Conservation (phyloP, 1,140 invertebrate genomes). For the Macrobrachium rosenbergii region DNA sequence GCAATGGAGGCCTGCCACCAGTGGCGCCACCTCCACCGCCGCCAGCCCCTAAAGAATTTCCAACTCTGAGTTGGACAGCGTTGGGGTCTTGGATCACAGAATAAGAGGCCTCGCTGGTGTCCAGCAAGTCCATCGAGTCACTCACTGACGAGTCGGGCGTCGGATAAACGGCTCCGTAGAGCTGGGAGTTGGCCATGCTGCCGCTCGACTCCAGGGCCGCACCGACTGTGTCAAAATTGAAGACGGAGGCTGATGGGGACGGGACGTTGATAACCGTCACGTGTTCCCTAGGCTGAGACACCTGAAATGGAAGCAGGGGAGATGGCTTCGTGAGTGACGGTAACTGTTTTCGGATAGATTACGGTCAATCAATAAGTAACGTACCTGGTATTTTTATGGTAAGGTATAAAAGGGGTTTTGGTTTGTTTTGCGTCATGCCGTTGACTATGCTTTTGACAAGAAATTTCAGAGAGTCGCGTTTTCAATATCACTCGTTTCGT, state of each 20-base stretch:
- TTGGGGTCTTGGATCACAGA: constrained; percentile 26
- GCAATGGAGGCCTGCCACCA: constrained; percentile 32
- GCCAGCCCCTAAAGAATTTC: constrained; percentile 63
- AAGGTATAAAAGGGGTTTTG: too few species aligned
- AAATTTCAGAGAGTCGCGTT: too few species aligned
- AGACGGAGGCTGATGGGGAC: constrained; percentile 37
- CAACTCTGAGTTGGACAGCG: constrained; percentile 43
- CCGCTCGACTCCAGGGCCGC: constrained; percentile 64
- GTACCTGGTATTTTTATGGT: too few species aligned
- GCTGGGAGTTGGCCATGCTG: constrained; percentile 51
- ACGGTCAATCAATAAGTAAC: not conserved
- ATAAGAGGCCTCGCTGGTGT: constrained; percentile 6
- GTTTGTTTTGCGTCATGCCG: too few species aligned
- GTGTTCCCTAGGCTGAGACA: constrained; percentile 43
- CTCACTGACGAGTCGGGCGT: constrained; percentile 29
- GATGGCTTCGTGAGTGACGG: not conserved
- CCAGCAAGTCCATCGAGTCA: constrained; percentile 2
- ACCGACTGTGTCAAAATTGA: constrained; percentile 61
- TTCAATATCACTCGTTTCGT: too few species aligned
- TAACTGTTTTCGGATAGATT: not conserved
- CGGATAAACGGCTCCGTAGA: constrained; percentile 35
- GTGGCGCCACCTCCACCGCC: constrained; percentile 44
- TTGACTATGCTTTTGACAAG: too few species aligned
- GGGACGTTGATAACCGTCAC: constrained; percentile 66
- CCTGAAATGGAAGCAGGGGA: not conserved